A percentile compares a stretch with the other conserved stretches of the same genome.
phyloP scores from a whole-genome alignment of 2,797 vertebrate species.

The Pantherophis alleghaniensis region DNA sequence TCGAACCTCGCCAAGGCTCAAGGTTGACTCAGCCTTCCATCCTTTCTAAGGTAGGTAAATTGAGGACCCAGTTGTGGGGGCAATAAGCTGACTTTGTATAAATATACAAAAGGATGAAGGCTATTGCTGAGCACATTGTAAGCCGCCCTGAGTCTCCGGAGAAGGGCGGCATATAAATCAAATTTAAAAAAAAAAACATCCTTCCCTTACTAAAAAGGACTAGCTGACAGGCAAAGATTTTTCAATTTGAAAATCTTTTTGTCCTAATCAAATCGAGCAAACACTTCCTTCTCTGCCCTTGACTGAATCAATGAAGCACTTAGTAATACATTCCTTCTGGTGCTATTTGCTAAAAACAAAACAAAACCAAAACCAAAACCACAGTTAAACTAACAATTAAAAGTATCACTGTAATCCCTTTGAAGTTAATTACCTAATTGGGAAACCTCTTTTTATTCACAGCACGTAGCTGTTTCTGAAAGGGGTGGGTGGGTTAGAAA shows the following conservation, averaged over 20 bases:
- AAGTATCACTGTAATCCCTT: not conserved
- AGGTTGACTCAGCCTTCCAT: too few relatives aligned
- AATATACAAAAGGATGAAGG: too few relatives aligned
- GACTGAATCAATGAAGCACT: not conserved
- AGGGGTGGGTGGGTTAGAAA: not conserved
- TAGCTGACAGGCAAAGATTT: not conserved
- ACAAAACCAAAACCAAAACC: not conserved
- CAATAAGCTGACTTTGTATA: too few relatives aligned
- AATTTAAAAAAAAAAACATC: not conserved
- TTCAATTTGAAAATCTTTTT: not conserved
- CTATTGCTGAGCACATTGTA: too few relatives aligned
- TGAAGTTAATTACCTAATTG: not conserved
- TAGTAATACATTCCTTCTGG: not conserved
- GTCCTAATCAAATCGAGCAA: not conserved
- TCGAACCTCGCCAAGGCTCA: too few relatives aligned
- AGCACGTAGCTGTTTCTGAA: not conserved
- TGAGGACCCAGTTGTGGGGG: too few relatives aligned
- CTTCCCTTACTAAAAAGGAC: not conserved
- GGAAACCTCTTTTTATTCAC: not conserved
- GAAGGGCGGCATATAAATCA: too few relatives aligned
- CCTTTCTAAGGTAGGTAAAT: too few relatives aligned
- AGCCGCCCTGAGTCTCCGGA: too few relatives aligned
- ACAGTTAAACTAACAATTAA: not conserved
- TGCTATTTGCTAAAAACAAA: not conserved
- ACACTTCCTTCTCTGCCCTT: not conserved